Percentiles rank a stretch among this genome's conserved stretches.
Conservation (phyloP, 2,888 invertebrate genomes). For the Synergus gifuensis region DNA sequence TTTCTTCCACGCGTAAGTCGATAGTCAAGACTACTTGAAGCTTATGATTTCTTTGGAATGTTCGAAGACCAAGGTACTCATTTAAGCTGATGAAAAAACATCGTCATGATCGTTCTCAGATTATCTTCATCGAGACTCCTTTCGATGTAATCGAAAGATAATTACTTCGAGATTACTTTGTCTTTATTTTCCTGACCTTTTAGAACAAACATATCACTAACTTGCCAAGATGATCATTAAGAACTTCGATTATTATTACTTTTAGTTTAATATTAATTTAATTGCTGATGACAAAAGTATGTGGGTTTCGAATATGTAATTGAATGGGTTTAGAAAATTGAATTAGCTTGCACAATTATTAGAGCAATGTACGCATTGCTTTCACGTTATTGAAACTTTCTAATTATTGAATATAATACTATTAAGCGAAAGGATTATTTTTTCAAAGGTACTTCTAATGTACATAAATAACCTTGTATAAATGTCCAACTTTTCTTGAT, state of each 20-base stretch:
- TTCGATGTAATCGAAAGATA: background rate
- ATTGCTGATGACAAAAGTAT: too few relatives aligned
- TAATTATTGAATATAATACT: background rate
- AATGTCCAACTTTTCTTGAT: background rate
- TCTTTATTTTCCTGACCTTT: background rate
- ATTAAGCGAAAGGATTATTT: background rate
- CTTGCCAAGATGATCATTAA: background rate
- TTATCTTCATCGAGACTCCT: background rate
- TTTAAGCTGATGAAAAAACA: background rate
- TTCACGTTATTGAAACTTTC: background rate
- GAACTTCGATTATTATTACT: background rate
- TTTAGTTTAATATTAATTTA: background rate
- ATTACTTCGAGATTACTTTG: background rate
- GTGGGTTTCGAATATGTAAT: too few relatives aligned
- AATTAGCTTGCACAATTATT: background rate
- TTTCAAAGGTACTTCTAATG: background rate
- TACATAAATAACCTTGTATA: background rate
- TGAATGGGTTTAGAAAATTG: background rate
- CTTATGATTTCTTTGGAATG: background rate
- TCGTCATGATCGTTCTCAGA: background rate
- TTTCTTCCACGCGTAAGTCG: constrained; percentile 4
- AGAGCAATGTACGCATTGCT: background rate
- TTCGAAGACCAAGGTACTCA: background rate
- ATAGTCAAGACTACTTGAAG: background rate
- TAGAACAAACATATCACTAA: background rate